A percentile compares a stretch with the other conserved stretches of the same genome.
phyloP scores from a whole-genome alignment of 92 coral and sea anemone species.

The Actinernus sp. region DNA sequence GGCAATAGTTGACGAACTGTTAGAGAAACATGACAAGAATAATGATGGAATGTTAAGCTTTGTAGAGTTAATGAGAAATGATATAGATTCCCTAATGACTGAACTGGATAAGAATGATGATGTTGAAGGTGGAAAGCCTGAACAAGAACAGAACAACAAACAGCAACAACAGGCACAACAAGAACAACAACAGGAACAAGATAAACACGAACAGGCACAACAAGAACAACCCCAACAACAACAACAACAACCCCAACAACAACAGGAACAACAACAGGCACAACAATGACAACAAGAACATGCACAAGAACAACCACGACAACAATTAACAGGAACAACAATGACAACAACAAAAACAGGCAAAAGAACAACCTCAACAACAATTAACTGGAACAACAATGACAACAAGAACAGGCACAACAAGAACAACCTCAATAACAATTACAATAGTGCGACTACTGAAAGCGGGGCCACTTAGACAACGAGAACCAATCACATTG shows the following conservation, averaged over 20 bases:
- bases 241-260: slow-evolving; percentile 21
- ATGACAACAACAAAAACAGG: too few species aligned
- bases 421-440: not conserved
- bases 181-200: slow-evolving; percentile 20
- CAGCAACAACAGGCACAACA: slow-evolving; percentile 16
- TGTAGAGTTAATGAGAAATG: slow-evolving; percentile 85
- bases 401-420: not conserved
- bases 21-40: slow-evolving; percentile 86
- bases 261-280: not conserved
- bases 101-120: slow-evolving; percentile 69
- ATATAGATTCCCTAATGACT: slow-evolving; percentile 82
- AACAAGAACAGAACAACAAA: slow-evolving; percentile 17
- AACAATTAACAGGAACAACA: too few species aligned
- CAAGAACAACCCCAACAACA: too few species aligned
- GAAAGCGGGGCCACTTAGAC: too few species aligned
- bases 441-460: too few species aligned
- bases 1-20: slow-evolving; percentile 85
- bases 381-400: too few species aligned
- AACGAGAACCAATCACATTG: too few species aligned
- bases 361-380: too few species aligned
- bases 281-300: not conserved
- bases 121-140: slow-evolving; percentile 21
- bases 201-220: slow-evolving; percentile 2
- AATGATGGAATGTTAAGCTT: slow-evolving; percentile 90
- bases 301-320: slow-evolving; percentile 1